Conservation (phyloP, 2,888 invertebrate species). For the Zygothrica quintamaculata region DNA sequence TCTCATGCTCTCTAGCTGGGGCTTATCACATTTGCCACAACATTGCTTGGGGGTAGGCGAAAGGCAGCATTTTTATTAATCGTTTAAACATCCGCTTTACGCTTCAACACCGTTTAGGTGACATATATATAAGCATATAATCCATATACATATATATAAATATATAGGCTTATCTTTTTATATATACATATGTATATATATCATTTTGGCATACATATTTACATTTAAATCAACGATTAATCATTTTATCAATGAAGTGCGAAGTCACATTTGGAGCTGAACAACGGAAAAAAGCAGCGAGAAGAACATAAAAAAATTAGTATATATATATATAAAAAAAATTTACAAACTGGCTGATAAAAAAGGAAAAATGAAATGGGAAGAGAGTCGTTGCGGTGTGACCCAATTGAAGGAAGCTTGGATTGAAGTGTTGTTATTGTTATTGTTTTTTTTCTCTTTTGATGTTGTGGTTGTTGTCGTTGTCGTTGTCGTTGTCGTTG, state of each 20-base stretch:
- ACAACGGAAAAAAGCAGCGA: slow-evolving; percentile 18
- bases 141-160: slow-evolving; percentile 7
- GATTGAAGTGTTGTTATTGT: slow-evolving; percentile 15
- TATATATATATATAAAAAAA: slow-evolving; percentile 30
- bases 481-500: slow-evolving; percentile 11
- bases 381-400: slow-evolving; percentile 54
- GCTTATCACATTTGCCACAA: slow-evolving; percentile 53
- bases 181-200: slow-evolving; percentile 4
- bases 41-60: slow-evolving; percentile 29
- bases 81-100: slow-evolving; percentile 73
- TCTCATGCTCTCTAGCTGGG: slow-evolving; percentile 8
- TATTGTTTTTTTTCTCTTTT: slow-evolving; percentile 20
- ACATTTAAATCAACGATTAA: slow-evolving; percentile 65
- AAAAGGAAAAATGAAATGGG: slow-evolving; percentile 7
- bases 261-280: slow-evolving; percentile 47
- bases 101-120: slow-evolving; percentile 58
- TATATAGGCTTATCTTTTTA: slow-evolving; percentile 5
- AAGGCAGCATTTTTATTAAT: slow-evolving; percentile 45
- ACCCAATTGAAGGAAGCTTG: slow-evolving; percentile 65
- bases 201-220: slow-evolving; percentile 5
- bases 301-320: slow-evolving; percentile 18
- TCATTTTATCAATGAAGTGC: slow-evolving; percentile 81
- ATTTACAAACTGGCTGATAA: slow-evolving; percentile 25
- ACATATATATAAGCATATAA: slow-evolving; percentile 37
- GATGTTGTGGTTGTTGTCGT: slow-evolving; percentile 24